Conservation (phyloP, 2,888 invertebrate species). For the Napeogenes sylphis region DNA sequence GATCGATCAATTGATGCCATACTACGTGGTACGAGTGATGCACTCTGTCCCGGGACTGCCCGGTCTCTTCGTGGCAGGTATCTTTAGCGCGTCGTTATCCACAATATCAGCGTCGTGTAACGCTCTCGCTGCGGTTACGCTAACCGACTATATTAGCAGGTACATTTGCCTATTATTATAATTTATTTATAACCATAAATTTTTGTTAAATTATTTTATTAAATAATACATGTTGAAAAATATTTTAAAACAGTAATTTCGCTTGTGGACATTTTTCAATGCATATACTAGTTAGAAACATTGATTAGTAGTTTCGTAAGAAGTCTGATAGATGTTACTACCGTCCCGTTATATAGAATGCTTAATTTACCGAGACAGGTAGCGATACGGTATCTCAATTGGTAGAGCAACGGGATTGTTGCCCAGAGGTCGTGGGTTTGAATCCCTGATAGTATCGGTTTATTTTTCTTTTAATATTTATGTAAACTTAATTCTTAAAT, state of each 20-base stretch:
- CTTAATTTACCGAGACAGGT: too few species aligned
- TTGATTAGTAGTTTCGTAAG: too few species aligned
- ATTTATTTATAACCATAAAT: not conserved
- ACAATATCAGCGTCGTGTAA: conserved; percentile 95
- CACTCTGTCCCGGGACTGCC: conserved; percentile 83
- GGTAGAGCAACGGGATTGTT: too few species aligned
- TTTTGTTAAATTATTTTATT: too few species aligned
- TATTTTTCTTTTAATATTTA: not conserved
- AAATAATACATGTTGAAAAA: not conserved
- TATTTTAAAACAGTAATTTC: not conserved
- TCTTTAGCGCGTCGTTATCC: conserved; percentile 94
- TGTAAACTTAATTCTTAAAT: not conserved
- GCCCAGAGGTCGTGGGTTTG: too few species aligned
- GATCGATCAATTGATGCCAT: conserved; percentile 88
- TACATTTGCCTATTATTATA: conserved; percentile 23
- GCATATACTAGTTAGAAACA: too few species aligned
- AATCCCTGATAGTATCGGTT: too few species aligned
- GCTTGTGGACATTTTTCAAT: too few species aligned
- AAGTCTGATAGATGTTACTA: too few species aligned
- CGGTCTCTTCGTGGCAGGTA: conserved; percentile 93
- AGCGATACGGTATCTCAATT: too few species aligned
- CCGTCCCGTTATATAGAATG: too few species aligned
- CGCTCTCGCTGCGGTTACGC: conserved; percentile 91
- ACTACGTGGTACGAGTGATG: conserved; percentile 87
- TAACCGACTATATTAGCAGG: conserved; percentile 88